phyloP scores from a whole-genome alignment of 2,888 invertebrate genomes.

The Agrochola macilenta region DNA sequence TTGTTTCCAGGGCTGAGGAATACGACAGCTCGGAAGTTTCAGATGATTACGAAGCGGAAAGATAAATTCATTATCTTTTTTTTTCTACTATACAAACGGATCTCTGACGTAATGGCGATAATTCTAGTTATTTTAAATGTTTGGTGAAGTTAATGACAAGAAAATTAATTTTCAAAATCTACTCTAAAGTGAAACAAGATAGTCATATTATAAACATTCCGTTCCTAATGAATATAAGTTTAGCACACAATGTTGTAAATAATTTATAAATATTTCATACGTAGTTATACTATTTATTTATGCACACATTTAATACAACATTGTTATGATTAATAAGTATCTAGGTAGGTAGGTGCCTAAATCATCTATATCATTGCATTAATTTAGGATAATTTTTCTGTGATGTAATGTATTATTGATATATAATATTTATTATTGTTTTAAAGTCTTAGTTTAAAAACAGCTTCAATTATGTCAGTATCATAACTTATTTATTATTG shows the following conservation, averaged over 20 bases:
- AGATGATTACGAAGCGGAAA: neutral
- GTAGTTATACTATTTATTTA: neutral
- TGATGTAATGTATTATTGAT: neutral
- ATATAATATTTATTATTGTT: neutral
- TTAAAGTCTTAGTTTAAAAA: neutral
- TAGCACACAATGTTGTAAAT: neutral
- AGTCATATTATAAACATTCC: neutral
- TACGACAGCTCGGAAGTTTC: too few species aligned
- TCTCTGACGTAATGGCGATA: neutral
- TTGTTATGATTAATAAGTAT: neutral
- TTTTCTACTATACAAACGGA: neutral
- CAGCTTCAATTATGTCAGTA: neutral
- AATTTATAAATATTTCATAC: neutral
- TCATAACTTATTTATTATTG: neutral
- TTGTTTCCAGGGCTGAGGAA: slow-evolving; percentile 7
- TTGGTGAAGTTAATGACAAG: neutral
- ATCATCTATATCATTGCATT: neutral
- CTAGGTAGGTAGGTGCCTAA: too few species aligned
- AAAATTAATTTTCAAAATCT: neutral
- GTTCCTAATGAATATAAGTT: neutral
- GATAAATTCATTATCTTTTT: neutral
- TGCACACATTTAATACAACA: neutral
- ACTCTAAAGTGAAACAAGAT: neutral
- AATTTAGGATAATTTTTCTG: neutral
- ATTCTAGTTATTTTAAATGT: slow-evolving; percentile 6